Evolutionary conservation across 1,140 invertebrate species (phyloP).

Genomic region (Anadara kagoshimensis): DNA sequence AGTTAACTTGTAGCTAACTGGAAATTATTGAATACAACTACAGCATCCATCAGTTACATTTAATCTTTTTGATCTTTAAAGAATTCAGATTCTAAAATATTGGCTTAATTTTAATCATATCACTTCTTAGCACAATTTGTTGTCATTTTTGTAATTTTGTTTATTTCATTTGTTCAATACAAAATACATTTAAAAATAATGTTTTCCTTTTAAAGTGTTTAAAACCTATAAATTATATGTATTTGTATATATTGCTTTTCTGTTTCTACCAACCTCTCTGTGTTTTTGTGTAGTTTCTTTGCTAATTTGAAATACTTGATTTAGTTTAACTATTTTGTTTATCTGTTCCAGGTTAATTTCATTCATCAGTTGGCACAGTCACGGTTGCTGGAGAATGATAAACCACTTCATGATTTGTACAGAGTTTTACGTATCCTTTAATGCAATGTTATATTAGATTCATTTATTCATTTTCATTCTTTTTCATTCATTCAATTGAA

Average conservation of each 20-base stretch:
- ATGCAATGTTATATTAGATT: background rate
- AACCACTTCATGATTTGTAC: conserved; percentile 90
- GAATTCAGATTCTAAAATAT: too few relatives aligned
- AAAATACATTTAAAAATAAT: too few relatives aligned
- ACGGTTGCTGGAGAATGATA: conserved; percentile 86
- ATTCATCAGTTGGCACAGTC: conserved; percentile 94
- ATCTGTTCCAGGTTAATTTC: conserved; percentile 80
- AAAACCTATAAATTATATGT: conserved; percentile 81
- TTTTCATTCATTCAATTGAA: background rate
- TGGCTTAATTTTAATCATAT: too few relatives aligned
- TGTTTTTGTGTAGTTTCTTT: background rate
- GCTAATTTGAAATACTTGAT: background rate
- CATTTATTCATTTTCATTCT: too few relatives aligned
- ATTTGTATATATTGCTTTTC: background rate
- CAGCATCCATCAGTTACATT: too few relatives aligned
- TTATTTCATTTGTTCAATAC: too few relatives aligned
- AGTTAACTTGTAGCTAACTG: too few relatives aligned
- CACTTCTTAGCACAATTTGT: too few relatives aligned
- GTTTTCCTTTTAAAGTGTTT: too few relatives aligned
- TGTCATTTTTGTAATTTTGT: too few relatives aligned
- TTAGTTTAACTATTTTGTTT: background rate
- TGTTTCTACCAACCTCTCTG: background rate
- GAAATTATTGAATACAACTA: too few relatives aligned
- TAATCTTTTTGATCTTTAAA: too few relatives aligned
- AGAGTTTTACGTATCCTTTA: conserved; percentile 83